Evolutionary conservation across 2,888 invertebrate genomes (phyloP).

Genomic region (Diloba caeruleocephala): DNA sequence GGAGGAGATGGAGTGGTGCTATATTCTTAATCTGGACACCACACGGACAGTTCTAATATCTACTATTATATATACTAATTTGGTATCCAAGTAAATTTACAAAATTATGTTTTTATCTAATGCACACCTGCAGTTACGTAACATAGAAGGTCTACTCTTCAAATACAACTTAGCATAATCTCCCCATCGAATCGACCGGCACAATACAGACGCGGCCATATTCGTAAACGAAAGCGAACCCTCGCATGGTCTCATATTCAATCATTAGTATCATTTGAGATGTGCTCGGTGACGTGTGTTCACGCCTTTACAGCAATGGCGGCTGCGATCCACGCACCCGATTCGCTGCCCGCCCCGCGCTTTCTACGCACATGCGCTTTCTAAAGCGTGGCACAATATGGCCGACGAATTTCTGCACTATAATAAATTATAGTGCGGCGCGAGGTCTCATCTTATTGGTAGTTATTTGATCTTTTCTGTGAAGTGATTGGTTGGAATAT

Average conservation of each 20-base stretch:
- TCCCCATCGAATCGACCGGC: no score
- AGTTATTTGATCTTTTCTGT: slow-evolving; percentile 1
- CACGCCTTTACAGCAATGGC: slow-evolving; percentile 82
- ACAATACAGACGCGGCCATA: slow-evolving; percentile 24
- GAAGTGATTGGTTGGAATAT: slow-evolving; percentile 21
- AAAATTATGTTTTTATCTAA: no score
- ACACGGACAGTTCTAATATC: no score
- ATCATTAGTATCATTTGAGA: slow-evolving; percentile 62
- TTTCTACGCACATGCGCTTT: slow-evolving; percentile 77
- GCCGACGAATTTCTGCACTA: slow-evolving; percentile 49
- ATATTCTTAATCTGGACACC: no score
- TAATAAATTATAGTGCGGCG: slow-evolving; percentile 29
- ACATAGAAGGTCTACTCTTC: no score
- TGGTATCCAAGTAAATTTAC: no score
- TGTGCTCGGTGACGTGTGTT: slow-evolving; percentile 48
- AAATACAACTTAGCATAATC: no score
- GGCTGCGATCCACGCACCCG: slow-evolving; percentile 56
- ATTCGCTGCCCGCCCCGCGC: slow-evolving; percentile 71
- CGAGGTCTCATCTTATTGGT: slow-evolving; percentile 13
- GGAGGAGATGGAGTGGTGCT: no score
- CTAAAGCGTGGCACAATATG: slow-evolving; percentile 67
- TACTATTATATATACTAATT: no score
- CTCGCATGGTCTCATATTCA: slow-evolving; percentile 30
- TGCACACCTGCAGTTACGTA: no score
- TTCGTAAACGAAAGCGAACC: slow-evolving; percentile 18